Evolutionary conservation across 2,888 invertebrate species (phyloP), one percentile per base, ranked within the genome.

Genomic region (Parasteatoda lunata): DNA sequence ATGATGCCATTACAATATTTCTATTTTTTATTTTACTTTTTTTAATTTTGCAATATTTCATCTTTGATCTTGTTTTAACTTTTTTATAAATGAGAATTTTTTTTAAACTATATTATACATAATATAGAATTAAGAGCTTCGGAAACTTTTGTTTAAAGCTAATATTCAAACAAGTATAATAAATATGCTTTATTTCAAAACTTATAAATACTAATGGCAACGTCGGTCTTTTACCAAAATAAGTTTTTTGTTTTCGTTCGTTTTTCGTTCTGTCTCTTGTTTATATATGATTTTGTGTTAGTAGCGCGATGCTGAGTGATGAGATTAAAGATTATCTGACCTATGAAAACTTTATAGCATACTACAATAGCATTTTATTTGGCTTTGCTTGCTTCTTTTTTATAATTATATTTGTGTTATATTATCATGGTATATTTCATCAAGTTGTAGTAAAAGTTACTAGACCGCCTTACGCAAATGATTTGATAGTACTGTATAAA

Each of bases 401-500:
- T 84, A 89, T 47, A 76, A 91, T 70, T 76, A 90, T 75, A 9
- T 91, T 15, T 77, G 90, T 52, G 89, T 92, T n/a, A 84, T 91
- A 45, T 59, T 91, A 92, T 85, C 91, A 91, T 48, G 92, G 92
- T 2, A 81, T 92, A 15, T 91, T 92, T 71, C 72, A 90, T 47
- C 79, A 89, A 13, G 89, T 92, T 4, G 90, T 90, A 9, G 91
- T 92, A 6, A 91, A 91, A 64, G 91, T 92, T 11, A 91, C 92
- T 4, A 90, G 90, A 52, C 92, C 92, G 52, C 92, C 92, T 0
- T 90, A 84, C 73, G 30, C 59, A 65, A 81, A 71, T n/a, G 90
- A 91, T 68, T 89, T 91, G 7, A 81, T 89, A n/a, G 90, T 92
- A 7, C 92, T 92, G 6, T 93, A 93, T 90, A 92, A 92, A 89